Conservation (phyloP, 2,113 vertebrate species). For the Monopterus albus region DNA sequence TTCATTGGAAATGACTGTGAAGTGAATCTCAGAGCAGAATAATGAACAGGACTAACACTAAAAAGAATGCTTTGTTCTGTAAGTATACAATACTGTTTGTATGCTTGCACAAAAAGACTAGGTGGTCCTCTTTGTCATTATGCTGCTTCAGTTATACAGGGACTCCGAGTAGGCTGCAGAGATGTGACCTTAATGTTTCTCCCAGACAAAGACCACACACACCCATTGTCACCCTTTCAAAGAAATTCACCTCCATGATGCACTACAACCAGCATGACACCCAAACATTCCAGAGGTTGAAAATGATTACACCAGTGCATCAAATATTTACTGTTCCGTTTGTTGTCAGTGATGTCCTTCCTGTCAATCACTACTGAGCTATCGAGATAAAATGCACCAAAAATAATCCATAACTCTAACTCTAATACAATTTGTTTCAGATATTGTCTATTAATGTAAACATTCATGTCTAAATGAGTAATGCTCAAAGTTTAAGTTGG, state of each 20-base stretch:
- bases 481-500: no score
- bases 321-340: no score
- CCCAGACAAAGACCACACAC: constrained; percentile 27
- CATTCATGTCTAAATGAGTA: neutral
- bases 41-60: neutral
- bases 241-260: neutral
- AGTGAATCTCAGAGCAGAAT: no score
- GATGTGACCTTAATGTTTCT: constrained; percentile 48
- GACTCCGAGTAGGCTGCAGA: constrained; percentile 4
- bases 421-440: neutral
- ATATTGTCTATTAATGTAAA: neutral
- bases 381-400: no score
- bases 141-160: constrained; percentile 20
- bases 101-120: constrained; percentile 22
- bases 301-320: no score
- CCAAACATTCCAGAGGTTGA: no score
- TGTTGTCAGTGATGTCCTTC: no score
- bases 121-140: constrained; percentile 28
- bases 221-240: constrained; percentile 1
- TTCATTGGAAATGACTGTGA: no score
- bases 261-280: no score
- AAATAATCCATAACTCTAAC: no score
- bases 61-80: constrained; percentile 19
- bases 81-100: constrained; percentile 1
- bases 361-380: no score